Evolutionary conservation across 2,113 vertebrate species (phyloP).

Genomic region (Notothenia rossii): DNA sequence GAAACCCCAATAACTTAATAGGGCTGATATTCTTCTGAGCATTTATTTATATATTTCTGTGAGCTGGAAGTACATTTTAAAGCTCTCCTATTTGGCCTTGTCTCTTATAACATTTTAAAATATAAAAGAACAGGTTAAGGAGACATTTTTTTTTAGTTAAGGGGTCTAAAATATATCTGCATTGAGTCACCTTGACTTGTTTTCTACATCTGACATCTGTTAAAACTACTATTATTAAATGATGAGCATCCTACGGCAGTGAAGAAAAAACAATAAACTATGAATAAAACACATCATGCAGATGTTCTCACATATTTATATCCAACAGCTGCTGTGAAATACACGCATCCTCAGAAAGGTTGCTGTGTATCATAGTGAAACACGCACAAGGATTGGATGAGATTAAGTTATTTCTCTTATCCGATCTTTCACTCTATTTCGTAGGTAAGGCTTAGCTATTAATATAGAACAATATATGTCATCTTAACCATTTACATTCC

Average conservation of each 20-base stretch:
- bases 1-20: too few species aligned
- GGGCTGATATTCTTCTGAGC: background rate
- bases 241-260: too few species aligned
- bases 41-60: background rate
- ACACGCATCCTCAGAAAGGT: background rate
- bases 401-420: background rate
- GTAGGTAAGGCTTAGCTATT: background rate
- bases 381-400: background rate
- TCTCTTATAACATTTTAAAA: too few species aligned
- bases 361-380: background rate
- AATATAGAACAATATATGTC: too few species aligned
- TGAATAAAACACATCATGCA: background rate
- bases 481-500: too few species aligned
- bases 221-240: too few species aligned
- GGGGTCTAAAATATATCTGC: background rate
- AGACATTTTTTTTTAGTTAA: too few species aligned
- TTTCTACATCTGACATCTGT: too few species aligned
- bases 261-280: background rate
- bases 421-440: background rate
- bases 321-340: background rate
- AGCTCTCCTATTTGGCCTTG: background rate
- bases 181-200: background rate
- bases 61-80: background rate
- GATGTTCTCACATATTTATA: too few species aligned
- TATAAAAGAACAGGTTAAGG: too few species aligned